phyloP scores from a whole-genome alignment of 2,888 invertebrate species.

The Leucozona laternaria region DNA sequence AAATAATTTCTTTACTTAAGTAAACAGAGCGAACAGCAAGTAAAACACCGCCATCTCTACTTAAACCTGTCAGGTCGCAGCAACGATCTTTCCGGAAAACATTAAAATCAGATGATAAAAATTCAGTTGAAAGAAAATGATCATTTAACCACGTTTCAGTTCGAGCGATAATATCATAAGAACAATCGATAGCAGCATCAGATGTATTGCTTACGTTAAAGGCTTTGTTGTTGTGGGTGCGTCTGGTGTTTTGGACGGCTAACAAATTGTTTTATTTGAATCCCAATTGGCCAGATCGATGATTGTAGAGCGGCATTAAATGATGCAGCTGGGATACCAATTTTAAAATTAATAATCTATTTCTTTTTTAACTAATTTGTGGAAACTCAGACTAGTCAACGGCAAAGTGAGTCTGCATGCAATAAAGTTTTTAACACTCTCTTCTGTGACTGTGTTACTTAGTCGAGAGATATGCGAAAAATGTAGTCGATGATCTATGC shows the following conservation, averaged over 20 bases:
- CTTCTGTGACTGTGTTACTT: neutral
- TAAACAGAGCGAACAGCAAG: neutral
- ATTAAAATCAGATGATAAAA: neutral
- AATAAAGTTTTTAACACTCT: neutral
- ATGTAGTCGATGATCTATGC: too few relatives aligned
- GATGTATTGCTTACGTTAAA: neutral
- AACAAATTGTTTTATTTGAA: neutral
- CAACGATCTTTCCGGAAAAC: neutral
- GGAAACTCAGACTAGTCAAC: neutral
- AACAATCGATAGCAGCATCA: neutral
- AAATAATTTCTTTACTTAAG: neutral
- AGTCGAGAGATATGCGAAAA: too few relatives aligned
- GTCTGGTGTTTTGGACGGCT: neutral
- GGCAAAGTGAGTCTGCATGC: neutral
- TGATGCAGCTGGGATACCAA: neutral
- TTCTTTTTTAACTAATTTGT: neutral
- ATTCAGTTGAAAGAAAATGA: neutral
- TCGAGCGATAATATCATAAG: slow-evolving; percentile 16
- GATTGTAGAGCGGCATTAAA: neutral
- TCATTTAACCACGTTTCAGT: slow-evolving; percentile 18
- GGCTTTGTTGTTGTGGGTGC: neutral
- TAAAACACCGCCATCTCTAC: neutral
- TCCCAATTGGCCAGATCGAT: neutral
- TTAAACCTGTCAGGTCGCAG: neutral
- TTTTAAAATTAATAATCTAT: neutral